These are phyloP conservation scores for Scophthalmus maximus DNA, from an alignment of 2,113 vertebrate species.

Conservation along the genomic window DNA sequence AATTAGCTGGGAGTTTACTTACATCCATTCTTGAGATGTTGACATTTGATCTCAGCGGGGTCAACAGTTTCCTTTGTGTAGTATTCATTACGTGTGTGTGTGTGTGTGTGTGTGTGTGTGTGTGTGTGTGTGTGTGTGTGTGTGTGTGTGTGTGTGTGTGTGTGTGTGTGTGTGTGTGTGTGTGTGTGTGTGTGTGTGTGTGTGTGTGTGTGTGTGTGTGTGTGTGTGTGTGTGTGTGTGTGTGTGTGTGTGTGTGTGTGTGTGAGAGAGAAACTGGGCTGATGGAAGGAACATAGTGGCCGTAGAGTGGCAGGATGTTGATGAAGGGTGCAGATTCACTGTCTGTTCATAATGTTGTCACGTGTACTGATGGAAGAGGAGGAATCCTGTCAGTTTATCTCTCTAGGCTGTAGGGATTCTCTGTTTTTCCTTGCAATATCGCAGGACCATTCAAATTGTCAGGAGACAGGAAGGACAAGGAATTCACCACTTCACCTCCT, in stretches of 20 bases:
- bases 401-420: too few species aligned
- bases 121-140: slow-evolving; percentile 29
- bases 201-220: slow-evolving; percentile 29
- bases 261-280: slow-evolving; percentile 6
- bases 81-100: slow-evolving; percentile 17
- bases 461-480: not conserved
- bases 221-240: slow-evolving; percentile 30
- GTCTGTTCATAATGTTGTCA: not conserved
- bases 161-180: slow-evolving; percentile 29
- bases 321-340: not conserved
- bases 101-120: slow-evolving; percentile 25
- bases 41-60: slow-evolving; percentile 43
- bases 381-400: not conserved
- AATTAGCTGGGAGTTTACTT: slow-evolving; percentile 35
- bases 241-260: too few species aligned
- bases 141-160: slow-evolving; percentile 25
- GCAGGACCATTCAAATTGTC: not conserved
- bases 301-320: slow-evolving; percentile 5
- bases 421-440: not conserved
- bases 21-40: slow-evolving; percentile 30
- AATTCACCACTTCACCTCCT: not conserved
- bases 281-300: not conserved
- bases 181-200: slow-evolving; percentile 25
- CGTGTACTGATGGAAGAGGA: not conserved
- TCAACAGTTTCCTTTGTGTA: slow-evolving; percentile 48